A percentile compares a stretch with the other conserved stretches of the same genome.
Evolutionary conservation across 2,797 vertebrate genomes (phyloP).

Genomic region (Avahi laniger): DNA sequence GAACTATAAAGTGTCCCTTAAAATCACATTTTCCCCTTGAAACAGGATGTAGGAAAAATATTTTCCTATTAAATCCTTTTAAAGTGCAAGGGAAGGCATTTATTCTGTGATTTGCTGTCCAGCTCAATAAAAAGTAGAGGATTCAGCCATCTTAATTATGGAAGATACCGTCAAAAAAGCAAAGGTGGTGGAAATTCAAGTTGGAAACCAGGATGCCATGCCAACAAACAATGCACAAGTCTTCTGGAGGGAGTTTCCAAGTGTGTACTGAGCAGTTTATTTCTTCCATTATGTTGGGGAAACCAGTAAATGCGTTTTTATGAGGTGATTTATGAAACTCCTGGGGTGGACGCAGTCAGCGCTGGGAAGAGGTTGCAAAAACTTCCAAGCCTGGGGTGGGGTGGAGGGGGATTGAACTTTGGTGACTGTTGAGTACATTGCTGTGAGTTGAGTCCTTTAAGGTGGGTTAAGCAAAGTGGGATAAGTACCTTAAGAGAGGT

Average conservation of each 20-base stretch:
- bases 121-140: slow-evolving; percentile 67
- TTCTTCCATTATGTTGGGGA: slow-evolving; percentile 54
- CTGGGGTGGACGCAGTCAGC: slow-evolving; percentile 28
- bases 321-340: slow-evolving; percentile 74
- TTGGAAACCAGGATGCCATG: not conserved
- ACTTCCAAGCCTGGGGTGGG: not conserved
- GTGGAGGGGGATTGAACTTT: not conserved
- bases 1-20: slow-evolving; percentile 79
- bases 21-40: slow-evolving; percentile 80
- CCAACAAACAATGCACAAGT: fast-evolving
- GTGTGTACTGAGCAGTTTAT: not conserved
- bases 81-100: slow-evolving; percentile 72
- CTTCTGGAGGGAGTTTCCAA: slow-evolving; percentile 32
- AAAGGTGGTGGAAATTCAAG: not conserved
- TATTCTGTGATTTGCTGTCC: slow-evolving; percentile 66
- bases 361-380: slow-evolving; percentile 12
- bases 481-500: not conserved
- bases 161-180: slow-evolving; percentile 55
- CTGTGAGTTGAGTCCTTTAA: not conserved
- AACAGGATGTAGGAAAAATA: slow-evolving; percentile 80
- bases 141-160: not conserved
- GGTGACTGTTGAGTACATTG: not conserved
- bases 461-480: not conserved
- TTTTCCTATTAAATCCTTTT: slow-evolving; percentile 78
- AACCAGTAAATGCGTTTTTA: slow-evolving; percentile 72